phyloP scores from a whole-genome alignment of 2,888 invertebrate genomes.

The Dryocosmus kuriphilus region DNA sequence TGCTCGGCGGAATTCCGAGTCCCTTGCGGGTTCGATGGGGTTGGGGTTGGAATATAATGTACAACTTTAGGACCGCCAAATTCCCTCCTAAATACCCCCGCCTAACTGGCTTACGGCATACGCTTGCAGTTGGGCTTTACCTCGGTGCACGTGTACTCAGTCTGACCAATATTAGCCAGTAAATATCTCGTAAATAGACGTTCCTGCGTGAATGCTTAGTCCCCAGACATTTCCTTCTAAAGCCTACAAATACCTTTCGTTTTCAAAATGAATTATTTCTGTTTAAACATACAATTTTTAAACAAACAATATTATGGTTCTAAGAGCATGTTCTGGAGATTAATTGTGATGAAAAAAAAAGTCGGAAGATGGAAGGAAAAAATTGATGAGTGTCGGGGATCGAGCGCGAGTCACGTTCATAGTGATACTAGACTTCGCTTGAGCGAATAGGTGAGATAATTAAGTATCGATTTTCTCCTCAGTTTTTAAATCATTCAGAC shows the following conservation, averaged over 20 bases:
- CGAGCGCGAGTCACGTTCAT: not conserved
- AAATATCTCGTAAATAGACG: conserved; percentile 70
- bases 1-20: conserved; percentile 73
- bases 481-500: not conserved
- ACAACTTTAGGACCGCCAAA: conserved; percentile 73
- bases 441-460: too few species aligned
- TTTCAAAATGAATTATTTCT: not conserved
- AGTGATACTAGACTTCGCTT: not conserved
- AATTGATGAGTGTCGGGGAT: not conserved
- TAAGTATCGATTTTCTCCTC: not conserved
- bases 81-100: conserved; percentile 75
- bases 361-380: not conserved
- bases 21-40: conserved; percentile 54
- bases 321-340: not conserved
- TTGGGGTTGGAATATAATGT: conserved; percentile 70
- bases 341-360: not conserved
- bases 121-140: conserved; percentile 50
- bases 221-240: conserved; percentile 49
- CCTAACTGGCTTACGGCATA: conserved; percentile 73
- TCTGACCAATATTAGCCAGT: conserved; percentile 69
- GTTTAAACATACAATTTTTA: too few species aligned
- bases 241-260: conserved; percentile 25
- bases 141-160: conserved; percentile 52
- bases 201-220: conserved; percentile 57
- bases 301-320: not conserved